A percentile compares a stretch with the other conserved stretches of the same genome.
Conservation (phyloP, 1,140 invertebrate species). For the Zeugodacus cucurbitae region DNA sequence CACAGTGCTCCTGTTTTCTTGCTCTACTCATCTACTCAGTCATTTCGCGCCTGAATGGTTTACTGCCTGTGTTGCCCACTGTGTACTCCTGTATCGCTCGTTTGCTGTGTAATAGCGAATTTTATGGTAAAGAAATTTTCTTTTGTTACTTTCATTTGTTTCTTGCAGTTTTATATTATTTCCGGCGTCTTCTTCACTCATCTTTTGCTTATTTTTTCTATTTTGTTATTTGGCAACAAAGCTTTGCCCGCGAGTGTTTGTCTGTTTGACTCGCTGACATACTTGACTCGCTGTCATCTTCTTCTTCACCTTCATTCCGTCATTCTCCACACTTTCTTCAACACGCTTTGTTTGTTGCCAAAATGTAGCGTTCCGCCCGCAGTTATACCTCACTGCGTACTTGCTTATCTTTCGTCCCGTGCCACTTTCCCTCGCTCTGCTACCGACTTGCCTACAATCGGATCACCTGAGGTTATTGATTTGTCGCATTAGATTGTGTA, state of each 20-base stretch:
- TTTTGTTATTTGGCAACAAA: slow-evolving; percentile 26
- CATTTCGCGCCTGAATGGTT: slow-evolving; percentile 12
- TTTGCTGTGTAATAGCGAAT: slow-evolving; percentile 1
- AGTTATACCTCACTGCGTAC: not conserved
- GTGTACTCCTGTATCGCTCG: not conserved
- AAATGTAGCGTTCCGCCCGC: not conserved
- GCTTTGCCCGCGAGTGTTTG: not conserved
- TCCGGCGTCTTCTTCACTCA: not conserved
- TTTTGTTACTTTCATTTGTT: not conserved
- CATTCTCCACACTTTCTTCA: not conserved
- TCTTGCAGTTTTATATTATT: not conserved
- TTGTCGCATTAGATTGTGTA: slow-evolving; percentile 50
- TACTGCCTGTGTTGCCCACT: not conserved
- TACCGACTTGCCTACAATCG: no score
- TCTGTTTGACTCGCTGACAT: not conserved
- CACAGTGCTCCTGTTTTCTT: not conserved
- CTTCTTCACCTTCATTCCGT: not conserved
- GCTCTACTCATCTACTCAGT: not conserved
- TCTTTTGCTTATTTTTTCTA: not conserved
- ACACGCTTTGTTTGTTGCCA: not conserved
- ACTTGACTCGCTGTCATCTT: not conserved
- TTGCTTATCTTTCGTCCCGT: not conserved
- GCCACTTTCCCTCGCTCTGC: not conserved
- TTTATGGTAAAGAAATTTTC: slow-evolving; percentile 34
- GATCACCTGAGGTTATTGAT: slow-evolving; percentile 56